phyloP scores from a whole-genome alignment of 1,140 invertebrate genomes.

The Marisa cornuarietis region DNA sequence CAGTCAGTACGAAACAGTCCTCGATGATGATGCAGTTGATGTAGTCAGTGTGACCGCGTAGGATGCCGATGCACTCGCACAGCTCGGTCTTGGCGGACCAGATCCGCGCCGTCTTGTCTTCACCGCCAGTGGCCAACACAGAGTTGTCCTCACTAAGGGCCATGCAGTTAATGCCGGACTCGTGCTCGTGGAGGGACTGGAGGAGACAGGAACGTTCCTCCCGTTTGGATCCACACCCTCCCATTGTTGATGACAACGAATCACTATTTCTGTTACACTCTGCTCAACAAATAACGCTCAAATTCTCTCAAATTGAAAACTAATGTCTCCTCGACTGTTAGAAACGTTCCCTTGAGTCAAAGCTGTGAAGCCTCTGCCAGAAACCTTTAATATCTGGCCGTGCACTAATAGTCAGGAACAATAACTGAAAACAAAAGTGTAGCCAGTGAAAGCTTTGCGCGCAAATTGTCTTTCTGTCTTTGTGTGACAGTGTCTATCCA shows the following conservation, averaged over 20 bases:
- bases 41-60: constrained; percentile 68
- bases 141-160: constrained; percentile 70
- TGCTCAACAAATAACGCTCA: neutral
- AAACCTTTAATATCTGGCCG: neutral
- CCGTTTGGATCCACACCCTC: constrained; percentile 54
- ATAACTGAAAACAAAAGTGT: too few relatives aligned
- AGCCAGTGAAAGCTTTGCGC: too few relatives aligned
- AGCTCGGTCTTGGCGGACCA: constrained; percentile 69
- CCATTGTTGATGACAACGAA: constrained; percentile 43
- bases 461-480: neutral
- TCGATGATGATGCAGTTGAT: constrained; percentile 69
- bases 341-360: neutral
- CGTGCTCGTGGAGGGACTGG: constrained; percentile 64
- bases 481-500: neutral
- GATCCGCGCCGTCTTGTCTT: constrained; percentile 68
- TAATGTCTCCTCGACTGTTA: neutral
- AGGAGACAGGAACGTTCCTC: constrained; percentile 47
- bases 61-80: constrained; percentile 69
- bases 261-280: neutral
- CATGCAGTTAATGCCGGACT: constrained; percentile 70
- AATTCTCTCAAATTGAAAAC: neutral
- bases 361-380: too few relatives aligned
- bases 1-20: constrained; percentile 69
- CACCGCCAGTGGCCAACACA: constrained; percentile 70
- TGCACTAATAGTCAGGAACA: neutral